Evolutionary conservation across 2,113 vertebrate genomes (phyloP).

Genomic region (Ia io): DNA sequence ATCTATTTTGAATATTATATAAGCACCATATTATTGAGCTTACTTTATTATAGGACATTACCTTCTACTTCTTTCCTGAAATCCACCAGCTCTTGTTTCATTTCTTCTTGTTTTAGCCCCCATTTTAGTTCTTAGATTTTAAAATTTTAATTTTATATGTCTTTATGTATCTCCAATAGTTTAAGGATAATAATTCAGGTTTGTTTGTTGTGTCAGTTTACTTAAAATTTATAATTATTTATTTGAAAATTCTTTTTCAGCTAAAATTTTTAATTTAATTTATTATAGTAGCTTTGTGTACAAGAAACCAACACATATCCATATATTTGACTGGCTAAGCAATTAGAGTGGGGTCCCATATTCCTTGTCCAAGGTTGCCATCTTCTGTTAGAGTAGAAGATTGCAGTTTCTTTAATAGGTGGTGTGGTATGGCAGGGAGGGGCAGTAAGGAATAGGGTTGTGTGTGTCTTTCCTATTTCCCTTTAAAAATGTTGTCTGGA

Average conservation of each 20-base stretch:
- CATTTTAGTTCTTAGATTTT: background rate
- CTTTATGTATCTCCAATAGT: background rate
- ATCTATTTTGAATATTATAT: background rate
- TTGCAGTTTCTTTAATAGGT: background rate
- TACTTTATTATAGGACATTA: background rate
- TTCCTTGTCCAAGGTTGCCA: slow-evolving; percentile 32
- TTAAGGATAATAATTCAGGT: background rate
- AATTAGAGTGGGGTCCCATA: background rate
- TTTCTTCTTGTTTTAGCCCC: background rate
- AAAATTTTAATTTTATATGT: background rate
- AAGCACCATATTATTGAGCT: background rate
- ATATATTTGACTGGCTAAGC: background rate
- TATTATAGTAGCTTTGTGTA: background rate
- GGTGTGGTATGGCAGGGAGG: background rate
- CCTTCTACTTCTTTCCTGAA: background rate
- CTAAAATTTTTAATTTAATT: background rate
- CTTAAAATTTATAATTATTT: background rate
- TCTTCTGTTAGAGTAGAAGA: slow-evolving; percentile 23
- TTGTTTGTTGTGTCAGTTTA: background rate
- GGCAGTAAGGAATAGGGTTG: background rate
- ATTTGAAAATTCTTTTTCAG: background rate
- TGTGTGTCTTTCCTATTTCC: background rate
- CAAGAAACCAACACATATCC: background rate
- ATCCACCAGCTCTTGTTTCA: background rate
- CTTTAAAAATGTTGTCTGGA: background rate